These are phyloP conservation scores for Squalus acanthias DNA, from an alignment of 2,797 vertebrate species.

Conservation along the genomic window DNA sequence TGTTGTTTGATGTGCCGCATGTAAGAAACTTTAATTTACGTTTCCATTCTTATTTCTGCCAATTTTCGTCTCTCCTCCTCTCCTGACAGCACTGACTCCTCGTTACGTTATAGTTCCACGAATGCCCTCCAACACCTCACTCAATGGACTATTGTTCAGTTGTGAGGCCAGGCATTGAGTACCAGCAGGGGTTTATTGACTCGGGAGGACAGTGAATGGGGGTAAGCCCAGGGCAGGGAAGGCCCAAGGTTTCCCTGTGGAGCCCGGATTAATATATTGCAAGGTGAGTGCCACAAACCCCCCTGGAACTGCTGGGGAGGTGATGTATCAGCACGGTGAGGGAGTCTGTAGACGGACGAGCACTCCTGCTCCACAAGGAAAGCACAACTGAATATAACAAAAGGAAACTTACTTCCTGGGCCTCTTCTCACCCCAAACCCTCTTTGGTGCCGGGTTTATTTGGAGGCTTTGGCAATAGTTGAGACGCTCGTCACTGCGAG, in stretches of 20 bases:
- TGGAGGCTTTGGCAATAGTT: neutral
- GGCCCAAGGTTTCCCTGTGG: neutral
- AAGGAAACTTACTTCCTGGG: neutral
- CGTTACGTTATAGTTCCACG: neutral
- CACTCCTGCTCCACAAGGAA: neutral
- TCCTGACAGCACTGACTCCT: neutral
- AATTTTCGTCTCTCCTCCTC: neutral
- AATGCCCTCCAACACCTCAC: neutral
- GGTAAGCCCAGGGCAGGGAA: neutral
- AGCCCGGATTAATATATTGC: neutral
- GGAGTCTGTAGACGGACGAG: neutral
- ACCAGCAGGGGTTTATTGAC: neutral
- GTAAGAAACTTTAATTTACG: neutral
- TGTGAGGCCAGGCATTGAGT: neutral
- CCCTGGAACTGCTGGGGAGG: neutral
- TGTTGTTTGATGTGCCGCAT: neutral
- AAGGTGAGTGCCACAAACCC: neutral
- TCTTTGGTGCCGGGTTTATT: neutral
- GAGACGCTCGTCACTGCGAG: no score
- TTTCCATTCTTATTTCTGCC: neutral
- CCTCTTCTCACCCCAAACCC: neutral
- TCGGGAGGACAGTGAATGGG: neutral
- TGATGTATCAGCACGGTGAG: neutral
- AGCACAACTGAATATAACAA: neutral
- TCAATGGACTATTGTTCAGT: neutral